Conservation (phyloP, 2,797 vertebrate genomes). For the Eleutherodactylus coqui region DNA sequence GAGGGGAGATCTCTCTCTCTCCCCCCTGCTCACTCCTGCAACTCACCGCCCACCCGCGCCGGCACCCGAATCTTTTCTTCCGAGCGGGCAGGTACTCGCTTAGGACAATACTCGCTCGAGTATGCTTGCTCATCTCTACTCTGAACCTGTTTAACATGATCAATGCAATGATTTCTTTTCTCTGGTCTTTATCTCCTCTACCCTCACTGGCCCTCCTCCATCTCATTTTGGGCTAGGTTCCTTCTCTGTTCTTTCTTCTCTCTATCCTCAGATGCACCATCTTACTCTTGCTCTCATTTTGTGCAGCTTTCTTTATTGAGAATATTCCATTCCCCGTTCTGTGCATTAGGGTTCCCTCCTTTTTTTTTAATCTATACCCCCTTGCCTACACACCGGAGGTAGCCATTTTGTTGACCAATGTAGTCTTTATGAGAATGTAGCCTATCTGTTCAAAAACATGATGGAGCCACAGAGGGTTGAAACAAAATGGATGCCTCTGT, state of each 20-base stretch:
- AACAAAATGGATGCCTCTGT: conserved; percentile 24
- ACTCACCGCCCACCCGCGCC: no score
- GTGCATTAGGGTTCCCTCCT: neutral
- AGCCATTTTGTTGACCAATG: conserved; percentile 6
- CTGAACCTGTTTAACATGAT: neutral
- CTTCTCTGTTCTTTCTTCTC: neutral
- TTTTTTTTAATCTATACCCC: neutral
- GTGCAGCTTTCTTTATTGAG: neutral
- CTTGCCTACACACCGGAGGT: neutral
- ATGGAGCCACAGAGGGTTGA: neutral
- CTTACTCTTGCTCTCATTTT: neutral
- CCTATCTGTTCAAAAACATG: no score
- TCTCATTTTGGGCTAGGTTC: neutral
- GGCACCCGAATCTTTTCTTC: no score
- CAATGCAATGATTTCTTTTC: neutral
- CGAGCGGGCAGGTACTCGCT: no score
- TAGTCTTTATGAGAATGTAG: neutral
- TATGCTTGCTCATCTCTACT: neutral
- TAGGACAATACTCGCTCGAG: no score
- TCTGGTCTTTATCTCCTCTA: neutral
- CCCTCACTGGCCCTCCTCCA: neutral
- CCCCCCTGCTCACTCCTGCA: no score
- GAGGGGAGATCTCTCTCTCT: no score
- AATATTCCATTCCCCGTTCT: neutral
- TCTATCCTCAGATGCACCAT: neutral